Conservation (phyloP, 2,888 invertebrate species). For the Proisotoma minuta region DNA sequence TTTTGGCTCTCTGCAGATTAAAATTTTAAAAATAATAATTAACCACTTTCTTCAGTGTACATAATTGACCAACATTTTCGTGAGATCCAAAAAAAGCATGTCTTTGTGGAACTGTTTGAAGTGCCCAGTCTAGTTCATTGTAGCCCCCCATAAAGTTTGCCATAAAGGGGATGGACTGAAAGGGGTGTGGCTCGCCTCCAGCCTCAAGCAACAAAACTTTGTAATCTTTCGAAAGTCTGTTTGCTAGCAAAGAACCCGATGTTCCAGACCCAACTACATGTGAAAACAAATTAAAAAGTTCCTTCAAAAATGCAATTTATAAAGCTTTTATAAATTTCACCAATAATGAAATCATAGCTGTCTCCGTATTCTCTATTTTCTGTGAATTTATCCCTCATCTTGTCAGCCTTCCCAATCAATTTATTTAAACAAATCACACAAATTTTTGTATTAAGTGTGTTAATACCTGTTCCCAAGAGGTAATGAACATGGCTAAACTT, state of each 20-base stretch:
- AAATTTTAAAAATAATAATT: slow-evolving; percentile 5
- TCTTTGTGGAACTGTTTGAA: slow-evolving; percentile 31
- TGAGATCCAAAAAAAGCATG: slow-evolving; percentile 14
- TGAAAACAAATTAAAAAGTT: neutral
- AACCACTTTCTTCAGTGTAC: neutral
- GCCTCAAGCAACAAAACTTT: slow-evolving; percentile 32
- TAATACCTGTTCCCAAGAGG: slow-evolving; percentile 37
- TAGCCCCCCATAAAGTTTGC: slow-evolving; percentile 34
- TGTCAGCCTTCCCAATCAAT: slow-evolving; percentile 27
- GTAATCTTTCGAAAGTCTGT: slow-evolving; percentile 28
- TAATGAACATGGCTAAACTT: slow-evolving; percentile 21
- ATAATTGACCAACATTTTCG: no score
- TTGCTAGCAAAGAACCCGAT: slow-evolving; percentile 30
- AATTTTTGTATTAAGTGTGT: no score
- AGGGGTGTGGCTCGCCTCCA: slow-evolving; percentile 35
- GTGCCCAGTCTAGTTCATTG: slow-evolving; percentile 32
- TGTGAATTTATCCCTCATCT: slow-evolving; percentile 21
- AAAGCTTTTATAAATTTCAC: slow-evolving; percentile 5
- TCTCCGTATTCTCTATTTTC: slow-evolving; percentile 29
- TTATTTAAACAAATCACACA: no score
- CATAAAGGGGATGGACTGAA: slow-evolving; percentile 33
- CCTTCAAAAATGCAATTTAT: neutral
- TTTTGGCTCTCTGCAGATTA: slow-evolving; percentile 10
- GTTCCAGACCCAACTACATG: slow-evolving; percentile 21
- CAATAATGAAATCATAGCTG: slow-evolving; percentile 31